A percentile compares a stretch with the other conserved stretches of the same genome.
phyloP scores from a whole-genome alignment of 2,797 vertebrate species.

The Sebastes hubbsi region DNA sequence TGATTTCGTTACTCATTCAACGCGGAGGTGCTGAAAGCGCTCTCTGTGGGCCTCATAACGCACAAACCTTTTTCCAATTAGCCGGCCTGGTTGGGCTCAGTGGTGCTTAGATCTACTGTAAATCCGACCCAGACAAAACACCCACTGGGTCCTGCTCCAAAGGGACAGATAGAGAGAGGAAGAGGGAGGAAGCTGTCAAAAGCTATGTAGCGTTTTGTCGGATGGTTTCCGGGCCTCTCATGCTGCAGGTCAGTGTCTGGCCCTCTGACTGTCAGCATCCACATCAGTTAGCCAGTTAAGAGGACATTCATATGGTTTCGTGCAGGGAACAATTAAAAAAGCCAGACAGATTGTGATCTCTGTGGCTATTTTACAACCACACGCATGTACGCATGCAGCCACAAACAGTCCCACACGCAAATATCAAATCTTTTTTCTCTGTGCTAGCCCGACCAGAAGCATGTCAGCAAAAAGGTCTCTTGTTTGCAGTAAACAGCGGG shows the following conservation, averaged over 20 bases:
- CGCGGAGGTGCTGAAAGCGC: conserved; percentile 67
- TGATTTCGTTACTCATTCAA: conserved; percentile 46
- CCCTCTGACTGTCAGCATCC: conserved; percentile 47
- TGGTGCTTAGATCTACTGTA: conserved; percentile 61
- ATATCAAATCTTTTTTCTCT: conserved; percentile 11
- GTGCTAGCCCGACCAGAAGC: conserved; percentile 6
- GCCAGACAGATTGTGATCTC: conserved; percentile 20
- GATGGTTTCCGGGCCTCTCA: conserved; percentile 46
- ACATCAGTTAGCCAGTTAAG: conserved; percentile 32
- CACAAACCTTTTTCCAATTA: conserved; percentile 76
- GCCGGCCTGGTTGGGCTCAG: conserved; percentile 47
- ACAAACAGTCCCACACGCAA: conserved; percentile 11
- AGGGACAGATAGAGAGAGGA: conserved; percentile 39
- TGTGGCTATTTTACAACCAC: conserved; percentile 25
- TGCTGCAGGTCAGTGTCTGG: conserved; percentile 49
- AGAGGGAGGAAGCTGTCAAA: conserved; percentile 54
- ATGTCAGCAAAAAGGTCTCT: conserved; percentile 18
- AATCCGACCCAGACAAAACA: conserved; percentile 76
- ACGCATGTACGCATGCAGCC: neutral
- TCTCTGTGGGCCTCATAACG: conserved; percentile 63
- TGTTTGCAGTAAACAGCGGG: conserved; percentile 39
- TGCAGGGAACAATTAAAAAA: conserved; percentile 16
- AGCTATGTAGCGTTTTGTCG: conserved; percentile 44
- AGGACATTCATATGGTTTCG: conserved; percentile 44
- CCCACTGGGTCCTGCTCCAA: conserved; percentile 41